Evolutionary conservation across 1,140 invertebrate species (phyloP).

Genomic region (Meloidogyne hapla): DNA sequence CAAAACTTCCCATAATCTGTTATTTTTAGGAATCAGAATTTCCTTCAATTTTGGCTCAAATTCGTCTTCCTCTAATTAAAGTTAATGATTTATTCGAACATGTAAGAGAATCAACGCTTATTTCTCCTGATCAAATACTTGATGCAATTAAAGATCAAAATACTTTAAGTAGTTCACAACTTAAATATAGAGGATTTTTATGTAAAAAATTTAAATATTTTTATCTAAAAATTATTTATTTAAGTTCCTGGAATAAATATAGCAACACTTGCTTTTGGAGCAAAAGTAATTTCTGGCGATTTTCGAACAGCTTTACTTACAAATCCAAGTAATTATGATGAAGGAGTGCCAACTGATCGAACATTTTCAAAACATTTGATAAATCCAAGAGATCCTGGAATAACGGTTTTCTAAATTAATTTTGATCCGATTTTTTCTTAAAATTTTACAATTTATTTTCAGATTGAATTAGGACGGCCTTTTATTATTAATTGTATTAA

Average conservation of each 20-base stretch:
- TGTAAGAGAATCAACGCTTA: constrained; percentile 79
- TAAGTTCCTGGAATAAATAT: constrained; percentile 43
- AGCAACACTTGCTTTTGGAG: constrained; percentile 27
- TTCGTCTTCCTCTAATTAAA: constrained; percentile 80
- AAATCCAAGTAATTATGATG: constrained; percentile 25
- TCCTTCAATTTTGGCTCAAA: constrained; percentile 64
- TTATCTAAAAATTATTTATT: constrained; percentile 23
- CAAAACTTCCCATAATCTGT: constrained; percentile 10
- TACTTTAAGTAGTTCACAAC: constrained; percentile 74
- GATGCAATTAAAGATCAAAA: constrained; percentile 86
- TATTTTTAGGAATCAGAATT: constrained; percentile 26
- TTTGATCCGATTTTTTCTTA: not conserved
- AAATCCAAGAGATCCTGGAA: constrained; percentile 32
- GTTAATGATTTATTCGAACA: constrained; percentile 81
- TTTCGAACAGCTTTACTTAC: constrained; percentile 29
- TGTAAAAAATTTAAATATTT: constrained; percentile 30
- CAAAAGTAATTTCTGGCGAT: constrained; percentile 43
- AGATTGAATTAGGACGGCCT: constrained; percentile 43
- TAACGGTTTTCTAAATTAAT: constrained; percentile 35
- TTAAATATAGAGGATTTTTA: constrained; percentile 74
- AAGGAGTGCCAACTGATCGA: constrained; percentile 2
- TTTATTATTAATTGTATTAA: constrained; percentile 52
- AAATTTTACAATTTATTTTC: constrained; percentile 2
- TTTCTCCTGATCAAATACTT: constrained; percentile 83
- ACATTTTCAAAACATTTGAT: constrained; percentile 32